A percentile compares a stretch with the other conserved stretches of the same genome.
Conservation (phyloP, 37 sponge, comb jelly and placozoan genomes). For the Halichondria panicea region DNA sequence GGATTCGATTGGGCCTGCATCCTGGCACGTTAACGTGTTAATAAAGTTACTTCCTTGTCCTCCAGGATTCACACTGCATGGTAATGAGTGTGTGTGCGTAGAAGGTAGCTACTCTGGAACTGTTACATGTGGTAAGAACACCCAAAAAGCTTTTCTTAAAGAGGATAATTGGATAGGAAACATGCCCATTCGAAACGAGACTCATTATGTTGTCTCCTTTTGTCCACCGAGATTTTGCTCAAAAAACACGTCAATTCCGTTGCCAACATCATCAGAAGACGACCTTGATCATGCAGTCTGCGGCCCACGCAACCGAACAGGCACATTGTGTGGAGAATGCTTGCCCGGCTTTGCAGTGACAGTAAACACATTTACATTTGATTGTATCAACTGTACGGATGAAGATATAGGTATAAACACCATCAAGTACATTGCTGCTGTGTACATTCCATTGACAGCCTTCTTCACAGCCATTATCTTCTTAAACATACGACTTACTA, state of each 20-base stretch:
- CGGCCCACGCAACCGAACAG: conserved; percentile 19
- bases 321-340: conserved; percentile 47
- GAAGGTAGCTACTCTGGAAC: neutral
- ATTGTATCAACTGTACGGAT: conserved; percentile 21
- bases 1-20: conserved; percentile 4
- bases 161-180: conserved; percentile 42
- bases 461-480: conserved; percentile 46
- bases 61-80: too few relatives aligned
- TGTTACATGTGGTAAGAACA: neutral
- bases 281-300: conserved; percentile 10
- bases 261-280: neutral
- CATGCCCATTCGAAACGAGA: neutral
- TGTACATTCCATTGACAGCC: conserved; percentile 25
- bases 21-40: conserved; percentile 9
- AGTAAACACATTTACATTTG: conserved; percentile 7
- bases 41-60: conserved; percentile 26
- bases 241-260: too few relatives aligned
- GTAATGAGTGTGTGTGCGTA: too few relatives aligned
- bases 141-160: neutral
- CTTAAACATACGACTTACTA: conserved; percentile 55
- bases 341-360: conserved; percentile 19
- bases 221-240: conserved; percentile 33
- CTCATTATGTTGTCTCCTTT: neutral
- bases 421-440: conserved; percentile 15
- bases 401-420: conserved; percentile 2